Conservation (phyloP, 1,140 invertebrate species). For the Chionoecetes opilio region DNA sequence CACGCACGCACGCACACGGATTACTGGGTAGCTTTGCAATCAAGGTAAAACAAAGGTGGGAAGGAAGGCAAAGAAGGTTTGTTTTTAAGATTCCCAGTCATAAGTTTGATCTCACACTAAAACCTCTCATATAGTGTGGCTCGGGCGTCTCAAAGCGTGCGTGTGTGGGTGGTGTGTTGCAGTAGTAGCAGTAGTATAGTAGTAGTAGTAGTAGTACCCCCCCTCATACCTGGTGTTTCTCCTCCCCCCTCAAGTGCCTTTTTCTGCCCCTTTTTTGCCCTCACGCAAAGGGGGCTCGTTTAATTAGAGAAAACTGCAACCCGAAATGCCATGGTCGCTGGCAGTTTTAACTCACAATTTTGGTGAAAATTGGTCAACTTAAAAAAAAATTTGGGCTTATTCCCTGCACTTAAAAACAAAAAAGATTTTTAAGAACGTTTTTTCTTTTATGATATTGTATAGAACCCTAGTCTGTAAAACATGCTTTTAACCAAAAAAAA, state of each 20-base stretch:
- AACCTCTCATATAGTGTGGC: neutral
- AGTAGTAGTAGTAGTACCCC: neutral
- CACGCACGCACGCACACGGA: too few relatives aligned
- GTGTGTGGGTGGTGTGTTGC: neutral
- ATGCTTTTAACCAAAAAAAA: too few relatives aligned
- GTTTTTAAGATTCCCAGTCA: neutral
- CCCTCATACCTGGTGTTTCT: neutral
- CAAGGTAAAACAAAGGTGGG: neutral
- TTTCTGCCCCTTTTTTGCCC: neutral
- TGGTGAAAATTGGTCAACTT: too few relatives aligned
- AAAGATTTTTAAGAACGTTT: too few relatives aligned
- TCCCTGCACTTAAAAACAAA: too few relatives aligned
- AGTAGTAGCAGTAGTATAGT: neutral
- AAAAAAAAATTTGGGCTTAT: too few relatives aligned
- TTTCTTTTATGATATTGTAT: too few relatives aligned
- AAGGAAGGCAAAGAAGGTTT: neutral
- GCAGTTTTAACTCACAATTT: too few relatives aligned
- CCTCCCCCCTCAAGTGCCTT: neutral
- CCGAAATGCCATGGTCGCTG: too few relatives aligned
- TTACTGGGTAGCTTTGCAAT: too few relatives aligned
- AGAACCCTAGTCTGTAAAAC: too few relatives aligned
- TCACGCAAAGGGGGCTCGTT: neutral
- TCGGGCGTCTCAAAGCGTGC: neutral
- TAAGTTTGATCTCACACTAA: neutral
- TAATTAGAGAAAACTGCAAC: too few relatives aligned